A percentile compares a stretch with the other conserved stretches of the same genome.
Evolutionary conservation across 2,797 vertebrate genomes (phyloP).

Genomic region (Galagoides demidoff): DNA sequence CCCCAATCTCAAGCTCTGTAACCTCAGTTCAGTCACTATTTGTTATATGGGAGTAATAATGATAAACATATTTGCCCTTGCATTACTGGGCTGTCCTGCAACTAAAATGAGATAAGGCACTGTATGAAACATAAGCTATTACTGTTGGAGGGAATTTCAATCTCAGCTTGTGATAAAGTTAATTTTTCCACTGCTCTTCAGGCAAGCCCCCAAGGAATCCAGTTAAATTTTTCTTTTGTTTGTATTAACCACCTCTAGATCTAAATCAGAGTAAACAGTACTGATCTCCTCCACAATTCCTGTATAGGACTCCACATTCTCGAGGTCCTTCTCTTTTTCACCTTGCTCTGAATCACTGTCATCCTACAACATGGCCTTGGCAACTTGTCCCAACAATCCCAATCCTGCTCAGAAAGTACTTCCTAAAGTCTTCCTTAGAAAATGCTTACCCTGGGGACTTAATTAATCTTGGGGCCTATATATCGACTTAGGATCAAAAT

Average conservation of each 20-base stretch:
- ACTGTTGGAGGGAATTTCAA: neutral
- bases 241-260: neutral
- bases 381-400: neutral
- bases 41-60: neutral
- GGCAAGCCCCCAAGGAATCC: neutral
- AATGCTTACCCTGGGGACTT: constrained; percentile 41
- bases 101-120: neutral
- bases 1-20: neutral
- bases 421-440: constrained; percentile 50
- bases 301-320: neutral
- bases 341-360: neutral
- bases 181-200: constrained; percentile 7
- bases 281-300: neutral
- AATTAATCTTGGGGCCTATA: constrained; percentile 44
- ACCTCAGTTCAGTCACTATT: neutral
- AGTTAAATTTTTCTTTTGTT: neutral
- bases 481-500: constrained; percentile 55
- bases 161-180: neutral
- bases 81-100: neutral
- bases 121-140: neutral
- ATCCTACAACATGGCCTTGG: neutral
- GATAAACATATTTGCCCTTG: neutral
- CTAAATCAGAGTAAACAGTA: neutral
- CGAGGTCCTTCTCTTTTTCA: neutral
- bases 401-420: constrained; percentile 37